Conservation (phyloP, 2,888 invertebrate genomes). For the Lathronympha strigana region DNA sequence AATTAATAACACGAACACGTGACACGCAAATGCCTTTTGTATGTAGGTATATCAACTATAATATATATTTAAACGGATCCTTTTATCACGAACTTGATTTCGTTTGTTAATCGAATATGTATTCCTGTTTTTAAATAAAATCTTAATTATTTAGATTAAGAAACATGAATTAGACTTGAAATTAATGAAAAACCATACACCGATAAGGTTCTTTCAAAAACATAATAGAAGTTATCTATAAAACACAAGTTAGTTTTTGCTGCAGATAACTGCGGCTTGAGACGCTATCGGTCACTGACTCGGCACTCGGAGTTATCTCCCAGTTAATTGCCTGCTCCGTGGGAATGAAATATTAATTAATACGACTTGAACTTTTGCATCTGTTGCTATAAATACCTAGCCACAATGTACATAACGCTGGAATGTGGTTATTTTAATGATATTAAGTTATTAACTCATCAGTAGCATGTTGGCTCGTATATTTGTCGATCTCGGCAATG, state of each 20-base stretch:
- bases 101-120: not conserved
- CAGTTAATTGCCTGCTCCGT: constrained; percentile 39
- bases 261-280: constrained; percentile 36
- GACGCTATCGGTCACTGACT: constrained; percentile 38
- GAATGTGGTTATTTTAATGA: constrained; percentile 31
- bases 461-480: constrained; percentile 14
- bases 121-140: not conserved
- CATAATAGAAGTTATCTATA: constrained; percentile 36
- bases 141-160: not conserved
- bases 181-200: not conserved
- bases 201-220: constrained; percentile 17
- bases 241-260: constrained; percentile 27
- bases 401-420: constrained; percentile 3
- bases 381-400: not conserved
- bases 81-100: not conserved
- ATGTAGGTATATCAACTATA: too few species aligned
- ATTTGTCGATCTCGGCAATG: constrained; percentile 15
- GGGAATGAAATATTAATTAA: constrained; percentile 42
- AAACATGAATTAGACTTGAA: not conserved
- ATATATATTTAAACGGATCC: not conserved
- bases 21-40: not conserved
- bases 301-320: constrained; percentile 33
- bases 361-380: constrained; percentile 31
- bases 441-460: constrained; percentile 29
- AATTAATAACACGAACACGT: not conserved